Conservation (phyloP, 2,888 invertebrate species). For the Neoscelio sp. region DNA sequence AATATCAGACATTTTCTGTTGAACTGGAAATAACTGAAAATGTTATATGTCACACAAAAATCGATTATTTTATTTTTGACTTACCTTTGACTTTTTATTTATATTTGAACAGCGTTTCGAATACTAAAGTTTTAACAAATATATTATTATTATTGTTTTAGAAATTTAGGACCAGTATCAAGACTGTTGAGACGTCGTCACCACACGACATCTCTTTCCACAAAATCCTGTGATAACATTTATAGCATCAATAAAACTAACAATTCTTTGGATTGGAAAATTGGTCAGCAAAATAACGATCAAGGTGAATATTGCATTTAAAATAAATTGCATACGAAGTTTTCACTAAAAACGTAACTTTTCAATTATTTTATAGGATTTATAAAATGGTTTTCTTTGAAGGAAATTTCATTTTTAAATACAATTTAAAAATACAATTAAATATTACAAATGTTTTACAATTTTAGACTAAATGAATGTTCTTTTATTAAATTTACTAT, state of each 20-base stretch:
- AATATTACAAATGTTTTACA: no score
- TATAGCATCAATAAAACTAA: slow-evolving; percentile 81
- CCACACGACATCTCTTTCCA: slow-evolving; percentile 79
- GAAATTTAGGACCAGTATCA: slow-evolving; percentile 82
- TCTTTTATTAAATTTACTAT: no score
- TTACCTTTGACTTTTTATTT: neutral
- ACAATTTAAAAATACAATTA: slow-evolving; percentile 7
- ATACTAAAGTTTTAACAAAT: no score
- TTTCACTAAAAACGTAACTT: no score
- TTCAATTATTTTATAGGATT: no score
- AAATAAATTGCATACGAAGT: no score
- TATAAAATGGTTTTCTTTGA: no score
- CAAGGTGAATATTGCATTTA: slow-evolving; percentile 71
- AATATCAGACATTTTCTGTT: no score
- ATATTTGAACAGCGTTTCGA: neutral
- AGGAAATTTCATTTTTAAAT: slow-evolving; percentile 8
- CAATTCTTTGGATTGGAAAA: slow-evolving; percentile 79
- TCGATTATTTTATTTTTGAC: no score
- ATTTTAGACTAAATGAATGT: no score
- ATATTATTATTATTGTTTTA: slow-evolving; percentile 64
- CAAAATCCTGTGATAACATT: slow-evolving; percentile 83
- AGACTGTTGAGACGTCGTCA: slow-evolving; percentile 81
- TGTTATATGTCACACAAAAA: no score
- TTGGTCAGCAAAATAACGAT: slow-evolving; percentile 69
- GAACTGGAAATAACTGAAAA: no score